Base-by-base conservation (phyloP, 2,797 vertebrate species). In the Xiphophorus birchmanni region DNA sequence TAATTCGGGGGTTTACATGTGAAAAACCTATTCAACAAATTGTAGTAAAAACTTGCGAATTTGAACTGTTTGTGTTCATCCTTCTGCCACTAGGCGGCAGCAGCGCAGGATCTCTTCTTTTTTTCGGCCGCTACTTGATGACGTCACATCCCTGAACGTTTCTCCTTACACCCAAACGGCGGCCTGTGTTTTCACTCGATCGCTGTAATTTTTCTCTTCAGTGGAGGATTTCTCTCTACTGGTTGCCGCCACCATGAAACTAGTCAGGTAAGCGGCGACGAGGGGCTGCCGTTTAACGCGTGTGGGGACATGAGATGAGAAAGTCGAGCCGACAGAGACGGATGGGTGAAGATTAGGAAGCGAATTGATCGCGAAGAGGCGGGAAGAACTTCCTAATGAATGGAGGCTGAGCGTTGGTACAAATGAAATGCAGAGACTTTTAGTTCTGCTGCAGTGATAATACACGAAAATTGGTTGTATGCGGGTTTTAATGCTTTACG, bases 191-290 rank as follows among this genome's bases (percentile, higher is more conserved):
- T 72, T 76, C 81, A 82, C 74, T 52, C 52, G 74, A 91, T 56
- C 77, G 94, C 91, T 89, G 93, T 75, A 95, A 95, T 95, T 95
- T 95, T 95, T 89, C 0, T 88, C 78, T 88, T 88, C 32, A 83
- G 94, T 94, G 92, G 85, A 95, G 94, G 93, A 92, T 94, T 94
- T 90, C 18, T 86, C 18, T 45, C 74, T 67, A 13, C 73, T 88
- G 32, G 93, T 87, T 87, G 50, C 89, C 91, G 78, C 91, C 92
- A 93, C 48, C 89, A 96, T 96, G 96, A 96, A 96, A 96, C 95
- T 96, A 75, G 96, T 96, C 74, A 87, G 96, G 96, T 96, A 56
- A 83, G 89, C 45, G 10, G 1, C 2, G 0, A 32, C 2, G 0
- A 44, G 44, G 76, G 45, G 1, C 26, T 0, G 0, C 1, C 0